Base-by-base conservation (phyloP, 2,797 vertebrate species). In the Falco naumanni region DNA sequence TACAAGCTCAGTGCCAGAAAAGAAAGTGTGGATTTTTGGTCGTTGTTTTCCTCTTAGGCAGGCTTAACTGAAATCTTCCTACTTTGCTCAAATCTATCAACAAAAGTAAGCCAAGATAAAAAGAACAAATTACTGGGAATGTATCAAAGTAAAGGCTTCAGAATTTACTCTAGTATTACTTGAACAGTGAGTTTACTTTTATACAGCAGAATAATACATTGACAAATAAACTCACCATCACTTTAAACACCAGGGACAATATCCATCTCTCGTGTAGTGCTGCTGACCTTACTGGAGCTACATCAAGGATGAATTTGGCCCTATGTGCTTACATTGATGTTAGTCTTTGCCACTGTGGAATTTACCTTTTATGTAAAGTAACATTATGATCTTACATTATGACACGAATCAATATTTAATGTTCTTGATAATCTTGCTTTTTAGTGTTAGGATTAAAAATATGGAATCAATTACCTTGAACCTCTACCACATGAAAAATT, bases 401-500 rank as follows among this genome's bases (percentile, higher is more conserved):
- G 97, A 98, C 97, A 96, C 8, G 29, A 97, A 98, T 98, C 98
- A 98, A 98, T 98, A 98, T 98, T 98, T 98, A 98, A 98, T 98
- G 97, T 96, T 96, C 96, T 97, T 97, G 97, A 98, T 98, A 98
- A 98, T 98, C 97, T 98, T 98, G 96, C 97, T 98, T 98, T 98
- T 98, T 98, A 98, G 97, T 97, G 98, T 98, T 98, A 97, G 97
- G 97, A 98, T 98, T 98, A 98, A 98, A 98, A 98, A 98, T 97
- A 98, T 97, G 97, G 97, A 97, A 98, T 98, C 98, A 98, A 98
- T 98, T 98, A 98, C 98, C 98, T 98, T 98, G 97, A 98, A 97
- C 97, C 97, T 98, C 97, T 95, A 97, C 96, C 96, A 95, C 98
- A 99, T 99, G 98, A 99, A 99, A 99, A 98, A 99, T 99, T 99